Base-by-base conservation (phyloP, 2,113 vertebrate species). In the Falco punctatus region DNA sequence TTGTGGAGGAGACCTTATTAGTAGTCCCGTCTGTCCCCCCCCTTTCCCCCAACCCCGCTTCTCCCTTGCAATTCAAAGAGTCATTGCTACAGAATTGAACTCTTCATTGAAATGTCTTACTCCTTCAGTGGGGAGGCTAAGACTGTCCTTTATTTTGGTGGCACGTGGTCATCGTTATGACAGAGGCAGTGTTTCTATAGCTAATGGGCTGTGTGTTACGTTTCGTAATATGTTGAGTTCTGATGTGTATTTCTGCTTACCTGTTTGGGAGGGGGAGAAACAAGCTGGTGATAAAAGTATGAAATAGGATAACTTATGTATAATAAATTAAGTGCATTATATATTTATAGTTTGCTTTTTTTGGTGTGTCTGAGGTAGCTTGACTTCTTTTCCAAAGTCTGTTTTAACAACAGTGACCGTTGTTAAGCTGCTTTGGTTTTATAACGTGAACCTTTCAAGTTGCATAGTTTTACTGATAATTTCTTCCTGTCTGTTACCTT, bases 301-400 rank as follows among this genome's bases (percentile, higher is more conserved):
- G 95, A 92, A 93, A 97, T 64, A 66, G 66, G 81, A 94, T 95
- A 95, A 91, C 91, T 94, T 77, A 95, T 97, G 48, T 81, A 94
- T 97, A 95, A 96, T 95, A 80, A 91, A 96, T 97, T 58, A 91
- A 92, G 70, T 86, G 55, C 95, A 94, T 97, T 95, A 96, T 82
- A 81, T 95, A 96, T 95, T 96, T 96, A 95, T 96, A 59, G 30
- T 94, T 92, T 46, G 81, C 38, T 70, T 92, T 94, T 86, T 94
- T 90, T 78, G 70, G 69, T 81, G 32, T 52, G 58, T 77, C n/a
- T 33, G 66, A 80, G 55, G 72, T 88, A 88, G 78, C 64, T 83
- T 80, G 67, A 80, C 58, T 91, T 94, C 74, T 67, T 42, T 88
- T 95, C 87, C 72, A 58, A 92, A 90, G 81, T 66, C 78, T 72